Conservation (phyloP, 2,797 vertebrate species). For the Coracias cyanogaster region DNA sequence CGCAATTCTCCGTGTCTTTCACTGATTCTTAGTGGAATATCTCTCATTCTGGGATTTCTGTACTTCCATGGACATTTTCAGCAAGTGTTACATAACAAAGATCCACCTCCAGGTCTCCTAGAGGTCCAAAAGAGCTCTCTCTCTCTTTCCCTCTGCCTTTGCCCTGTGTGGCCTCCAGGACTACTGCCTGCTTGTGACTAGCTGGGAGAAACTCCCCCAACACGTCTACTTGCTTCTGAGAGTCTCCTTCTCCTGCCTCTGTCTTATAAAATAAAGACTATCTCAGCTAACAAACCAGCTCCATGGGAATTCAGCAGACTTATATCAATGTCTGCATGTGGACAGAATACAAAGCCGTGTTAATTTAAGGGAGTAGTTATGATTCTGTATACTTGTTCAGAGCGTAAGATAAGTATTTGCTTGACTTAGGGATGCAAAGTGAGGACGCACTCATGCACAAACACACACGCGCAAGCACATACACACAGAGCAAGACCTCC, state of each 20-base stretch:
- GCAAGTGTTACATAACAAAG: neutral
- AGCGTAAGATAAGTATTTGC: neutral
- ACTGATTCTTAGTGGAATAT: neutral
- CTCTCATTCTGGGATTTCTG: neutral
- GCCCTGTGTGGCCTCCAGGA: neutral
- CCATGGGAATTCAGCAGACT: neutral
- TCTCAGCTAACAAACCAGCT: neutral
- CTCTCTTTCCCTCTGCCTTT: neutral
- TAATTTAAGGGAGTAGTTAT: neutral
- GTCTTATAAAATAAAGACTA: neutral
- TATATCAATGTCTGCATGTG: fast-evolving
- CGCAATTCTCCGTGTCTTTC: neutral
- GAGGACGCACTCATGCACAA: fast-evolving
- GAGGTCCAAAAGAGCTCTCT: neutral
- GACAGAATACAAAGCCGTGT: neutral
- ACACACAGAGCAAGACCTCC: neutral
- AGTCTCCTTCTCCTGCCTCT: neutral
- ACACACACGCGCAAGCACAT: neutral
- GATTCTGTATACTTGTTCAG: neutral
- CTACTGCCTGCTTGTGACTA: neutral
- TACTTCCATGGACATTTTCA: neutral
- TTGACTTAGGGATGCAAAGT: neutral
- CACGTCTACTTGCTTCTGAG: neutral
- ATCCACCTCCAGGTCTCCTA: neutral
- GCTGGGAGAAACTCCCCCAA: neutral